These are phyloP conservation scores for Seriola aureovittata DNA, from an alignment of 2,113 vertebrate species.

Conservation along the genomic window DNA sequence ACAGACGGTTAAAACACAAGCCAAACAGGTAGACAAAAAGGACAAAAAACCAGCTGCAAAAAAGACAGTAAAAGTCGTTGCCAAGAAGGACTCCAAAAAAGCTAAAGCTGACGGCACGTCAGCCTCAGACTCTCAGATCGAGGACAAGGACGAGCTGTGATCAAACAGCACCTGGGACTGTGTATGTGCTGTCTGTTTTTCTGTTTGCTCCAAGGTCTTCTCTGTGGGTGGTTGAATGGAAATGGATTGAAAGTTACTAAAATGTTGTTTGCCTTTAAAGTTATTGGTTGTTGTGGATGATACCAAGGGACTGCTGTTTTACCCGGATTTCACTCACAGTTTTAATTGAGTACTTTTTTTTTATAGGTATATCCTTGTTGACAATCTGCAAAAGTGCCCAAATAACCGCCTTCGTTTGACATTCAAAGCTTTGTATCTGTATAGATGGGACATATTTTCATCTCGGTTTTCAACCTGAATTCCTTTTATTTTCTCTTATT, in stretches of 20 bases:
- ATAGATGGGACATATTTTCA: background rate
- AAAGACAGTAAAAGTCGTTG: conserved; percentile 63
- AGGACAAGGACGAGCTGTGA: conserved; percentile 80
- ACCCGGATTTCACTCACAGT: background rate
- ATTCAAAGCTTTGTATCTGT: background rate
- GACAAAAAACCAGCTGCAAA: conserved; percentile 59
- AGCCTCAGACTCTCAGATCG: conserved; percentile 55
- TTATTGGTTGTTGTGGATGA: background rate
- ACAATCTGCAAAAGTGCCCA: conserved; percentile 8
- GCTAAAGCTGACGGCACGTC: conserved; percentile 9
- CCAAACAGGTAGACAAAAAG: conserved; percentile 62
- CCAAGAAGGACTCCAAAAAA: conserved; percentile 64
- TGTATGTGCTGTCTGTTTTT: conserved; percentile 13
- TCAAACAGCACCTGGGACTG: background rate
- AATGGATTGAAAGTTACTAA: background rate
- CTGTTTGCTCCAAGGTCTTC: conserved; percentile 7
- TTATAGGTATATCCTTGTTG: background rate
- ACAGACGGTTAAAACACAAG: conserved; percentile 62
- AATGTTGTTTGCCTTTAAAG: conserved; percentile 9
- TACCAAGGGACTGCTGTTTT: background rate
- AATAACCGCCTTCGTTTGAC: background rate
- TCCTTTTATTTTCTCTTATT: conserved; percentile 7
- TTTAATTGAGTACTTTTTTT: background rate
- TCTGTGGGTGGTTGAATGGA: conserved; percentile 36
- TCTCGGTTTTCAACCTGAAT: conserved; percentile 3